Base-by-base conservation (phyloP, 1,140 invertebrate species). In the Adelges cooleyi region DNA sequence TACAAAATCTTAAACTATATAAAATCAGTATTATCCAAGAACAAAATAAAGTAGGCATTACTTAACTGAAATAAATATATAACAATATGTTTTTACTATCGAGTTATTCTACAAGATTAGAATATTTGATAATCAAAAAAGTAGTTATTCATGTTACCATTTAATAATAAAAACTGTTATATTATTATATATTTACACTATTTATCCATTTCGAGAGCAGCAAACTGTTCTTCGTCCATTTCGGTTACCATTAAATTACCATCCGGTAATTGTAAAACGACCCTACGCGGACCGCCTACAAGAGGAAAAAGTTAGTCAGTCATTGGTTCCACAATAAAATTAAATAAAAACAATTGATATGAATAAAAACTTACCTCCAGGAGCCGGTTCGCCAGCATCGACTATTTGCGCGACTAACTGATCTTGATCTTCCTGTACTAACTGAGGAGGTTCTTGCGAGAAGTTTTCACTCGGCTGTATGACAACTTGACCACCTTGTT, bases 171-270 rank as follows among this genome's bases (percentile, higher is more conserved):
- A 29, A 40, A 33, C n/a, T 1, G 10, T 29, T 40, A 36, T 2
- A 56, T 13, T 50, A 18, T 50, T 29, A 17, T 48, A 8, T 44
- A 8, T 44, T 11, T n/a, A 46, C 44, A 71, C 78, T 77, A 81
- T 75, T 82, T 81, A 70, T 82, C 81, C 25, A 83, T 72, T 72
- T 85, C 84, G 62, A 86, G 73, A 66, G 84, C 82, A 69, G 83
- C 83, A 70, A 86, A 90, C 71, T 90, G 87, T 71, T 89, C 87
- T 69, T 87, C 86, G 67, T 88, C 84, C 42, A 90, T 82, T 75
- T 89, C 86, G 18, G 87, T 90, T 80, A 89, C 86, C 78, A 89
- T 88, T 53, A 89, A 78, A 71, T 85, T 88, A 46, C 87, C 87
- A 73, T 90, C 87, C 8, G 87, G 86, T 69, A 90, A 75, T 68